Conservation (phyloP, 2,113 vertebrate genomes). For the Nettapus auritus region DNA sequence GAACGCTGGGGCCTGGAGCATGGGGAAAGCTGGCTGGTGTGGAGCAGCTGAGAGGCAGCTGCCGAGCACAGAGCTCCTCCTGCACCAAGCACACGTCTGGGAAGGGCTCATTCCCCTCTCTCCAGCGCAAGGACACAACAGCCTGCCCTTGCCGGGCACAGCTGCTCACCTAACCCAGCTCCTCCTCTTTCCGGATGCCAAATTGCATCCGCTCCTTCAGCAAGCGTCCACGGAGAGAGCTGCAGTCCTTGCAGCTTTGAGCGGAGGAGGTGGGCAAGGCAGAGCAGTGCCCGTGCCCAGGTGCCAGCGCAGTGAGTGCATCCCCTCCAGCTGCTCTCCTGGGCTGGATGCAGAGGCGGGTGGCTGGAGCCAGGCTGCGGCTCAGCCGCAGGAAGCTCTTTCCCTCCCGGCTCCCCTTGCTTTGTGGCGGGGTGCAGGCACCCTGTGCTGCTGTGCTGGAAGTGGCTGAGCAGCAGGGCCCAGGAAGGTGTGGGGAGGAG, state of each 20-base stretch:
- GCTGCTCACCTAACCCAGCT: background rate
- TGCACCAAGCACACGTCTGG: background rate
- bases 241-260: rapidly evolving
- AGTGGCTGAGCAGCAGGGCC: background rate
- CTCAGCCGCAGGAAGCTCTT: background rate
- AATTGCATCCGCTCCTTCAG: background rate
- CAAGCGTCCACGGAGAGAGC: background rate
- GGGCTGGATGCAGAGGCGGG: background rate
- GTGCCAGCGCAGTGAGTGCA: rapidly evolving
- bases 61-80: background rate
- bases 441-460: background rate
- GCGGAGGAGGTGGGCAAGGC: background rate
- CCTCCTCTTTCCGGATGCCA: background rate
- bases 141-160: background rate
- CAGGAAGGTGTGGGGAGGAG: background rate
- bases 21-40: background rate
- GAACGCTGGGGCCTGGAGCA: background rate
- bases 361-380: background rate
- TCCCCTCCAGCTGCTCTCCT: background rate
- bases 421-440: background rate
- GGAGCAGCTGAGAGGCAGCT: background rate
- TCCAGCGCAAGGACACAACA: background rate
- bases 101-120: background rate
- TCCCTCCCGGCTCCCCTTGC: background rate
- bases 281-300: background rate